Conservation (phyloP, 2,888 invertebrate genomes). For the Zaprionus obscuricornis region DNA sequence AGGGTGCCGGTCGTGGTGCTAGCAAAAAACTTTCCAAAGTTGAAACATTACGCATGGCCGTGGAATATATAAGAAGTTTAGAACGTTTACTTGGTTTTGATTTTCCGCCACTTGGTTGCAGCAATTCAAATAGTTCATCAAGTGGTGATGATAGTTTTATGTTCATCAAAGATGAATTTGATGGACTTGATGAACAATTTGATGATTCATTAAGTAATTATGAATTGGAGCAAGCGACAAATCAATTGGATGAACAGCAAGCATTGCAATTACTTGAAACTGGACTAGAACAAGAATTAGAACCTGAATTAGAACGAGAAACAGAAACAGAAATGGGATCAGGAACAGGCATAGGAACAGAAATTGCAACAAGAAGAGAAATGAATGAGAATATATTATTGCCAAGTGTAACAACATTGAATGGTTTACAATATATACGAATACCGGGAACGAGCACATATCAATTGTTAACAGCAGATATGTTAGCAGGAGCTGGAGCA, state of each 20-base stretch:
- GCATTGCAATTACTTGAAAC: no score
- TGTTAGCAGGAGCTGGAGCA: no score
- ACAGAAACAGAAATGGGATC: background rate
- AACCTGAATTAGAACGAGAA: background rate
- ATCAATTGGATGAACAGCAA: no score
- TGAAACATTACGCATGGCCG: slow-evolving; percentile 94
- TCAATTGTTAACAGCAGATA: slow-evolving; percentile 86
- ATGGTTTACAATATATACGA: slow-evolving; percentile 86
- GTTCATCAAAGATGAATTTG: slow-evolving; percentile 81
- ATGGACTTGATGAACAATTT: slow-evolving; percentile 71
- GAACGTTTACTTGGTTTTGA: slow-evolving; percentile 90
- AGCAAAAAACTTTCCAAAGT: slow-evolving; percentile 93
- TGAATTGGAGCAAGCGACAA: slow-evolving; percentile 71
- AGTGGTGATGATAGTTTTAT: slow-evolving; percentile 81
- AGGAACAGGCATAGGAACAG: slow-evolving; percentile 1
- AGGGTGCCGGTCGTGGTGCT: slow-evolving; percentile 85
- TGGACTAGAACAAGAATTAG: background rate
- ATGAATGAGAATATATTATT: no score
- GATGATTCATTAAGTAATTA: slow-evolving; percentile 80
- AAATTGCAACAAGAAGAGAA: slow-evolving; percentile 40
- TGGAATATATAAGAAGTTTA: slow-evolving; percentile 93
- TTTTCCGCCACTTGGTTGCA: slow-evolving; percentile 66
- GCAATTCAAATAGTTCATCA: slow-evolving; percentile 55
- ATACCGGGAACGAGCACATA: slow-evolving; percentile 86
- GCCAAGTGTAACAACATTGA: slow-evolving; percentile 83